Evolutionary conservation across 30 jellyfish, hydroid and myxozoan species (phyloP).

Genomic region (Cassiopea xamachana): DNA sequence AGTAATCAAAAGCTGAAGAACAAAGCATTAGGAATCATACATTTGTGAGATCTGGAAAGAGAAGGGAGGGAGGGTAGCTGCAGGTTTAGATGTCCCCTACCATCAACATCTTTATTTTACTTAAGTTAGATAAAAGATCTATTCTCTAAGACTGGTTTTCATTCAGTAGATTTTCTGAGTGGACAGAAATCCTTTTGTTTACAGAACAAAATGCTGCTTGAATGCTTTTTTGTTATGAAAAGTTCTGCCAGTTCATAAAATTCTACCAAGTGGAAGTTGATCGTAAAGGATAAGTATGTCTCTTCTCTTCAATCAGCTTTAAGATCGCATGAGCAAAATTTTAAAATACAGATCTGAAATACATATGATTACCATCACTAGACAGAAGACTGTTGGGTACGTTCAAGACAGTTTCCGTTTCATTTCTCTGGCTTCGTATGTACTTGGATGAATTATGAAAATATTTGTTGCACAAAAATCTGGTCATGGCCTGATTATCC

Average conservation of each 20-base stretch:
- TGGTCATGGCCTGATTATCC: constrained; percentile 10
- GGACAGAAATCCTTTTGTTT: neutral
- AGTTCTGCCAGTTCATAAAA: neutral
- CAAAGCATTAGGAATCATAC: no score
- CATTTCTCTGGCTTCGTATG: no score
- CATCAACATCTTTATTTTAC: no score
- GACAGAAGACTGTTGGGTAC: no score
- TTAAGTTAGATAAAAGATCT: neutral
- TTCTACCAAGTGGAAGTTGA: neutral
- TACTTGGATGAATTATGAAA: neutral
- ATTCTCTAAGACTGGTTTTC: neutral
- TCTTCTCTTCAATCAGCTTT: constrained; percentile 8
- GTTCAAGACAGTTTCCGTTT: no score
- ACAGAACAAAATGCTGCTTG: neutral
- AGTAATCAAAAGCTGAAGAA: no score
- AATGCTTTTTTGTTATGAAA: neutral
- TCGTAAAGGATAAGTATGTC: constrained; percentile 1
- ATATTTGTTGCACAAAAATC: neutral
- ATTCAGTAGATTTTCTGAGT: neutral
- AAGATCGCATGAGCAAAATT: neutral
- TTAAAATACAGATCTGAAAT: neutral
- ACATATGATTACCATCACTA: no score
- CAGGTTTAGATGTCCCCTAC: no score
- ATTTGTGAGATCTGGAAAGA: no score
- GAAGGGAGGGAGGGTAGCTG: no score